Evolutionary conservation across 2,797 vertebrate genomes (phyloP), one percentile per base, ranked within the genome.

Genomic region (Stomatorhinus walkeri): DNA sequence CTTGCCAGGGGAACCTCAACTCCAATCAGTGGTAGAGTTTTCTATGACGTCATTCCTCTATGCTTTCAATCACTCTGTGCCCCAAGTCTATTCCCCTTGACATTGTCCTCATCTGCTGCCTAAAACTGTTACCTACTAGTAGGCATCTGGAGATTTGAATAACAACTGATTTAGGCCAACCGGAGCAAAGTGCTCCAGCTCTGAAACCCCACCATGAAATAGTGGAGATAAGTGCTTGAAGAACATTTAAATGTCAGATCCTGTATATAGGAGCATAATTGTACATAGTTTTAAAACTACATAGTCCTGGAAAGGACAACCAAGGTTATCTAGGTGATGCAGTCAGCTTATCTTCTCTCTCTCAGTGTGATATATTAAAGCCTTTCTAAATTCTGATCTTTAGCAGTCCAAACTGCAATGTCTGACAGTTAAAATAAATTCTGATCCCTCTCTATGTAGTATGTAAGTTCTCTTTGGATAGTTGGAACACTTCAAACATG

Each of bases 41-140:
- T 93, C 93, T 93, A 93, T 98, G 97, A 97, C 97, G 96, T 98
- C 96, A 98, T 94, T 95, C 95, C 95, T 95, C 94, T 28, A 93
- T 95, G 94, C 95, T 95, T 97, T 96, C 96, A 95, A 95, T 93
- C 94, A 95, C 95, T 95, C 93, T 93, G 94, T 94, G 93, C 93
- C 93, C 94, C 93, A 94, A 94, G 92, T 91, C 91, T 93, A 92
- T 92, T 93, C 92, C 91, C 91, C 92, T 90, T 87, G 51, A 90
- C 91, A 90, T 93, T 88, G 68, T 86, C 91, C 92, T 94, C 94
- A 89, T 93, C 94, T 86, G 88, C 92, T 93, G 91, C 93, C 93
- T 88, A 90, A 90, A 90, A 87, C 88, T 87, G 95, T 95, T 94
- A 93, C 92, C 91, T 92, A 93, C 87, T 92, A 94, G 94, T 91